Evolutionary conservation across 2,113 vertebrate genomes (phyloP).

Genomic region (Cyanoramphus novaezelandiae): DNA sequence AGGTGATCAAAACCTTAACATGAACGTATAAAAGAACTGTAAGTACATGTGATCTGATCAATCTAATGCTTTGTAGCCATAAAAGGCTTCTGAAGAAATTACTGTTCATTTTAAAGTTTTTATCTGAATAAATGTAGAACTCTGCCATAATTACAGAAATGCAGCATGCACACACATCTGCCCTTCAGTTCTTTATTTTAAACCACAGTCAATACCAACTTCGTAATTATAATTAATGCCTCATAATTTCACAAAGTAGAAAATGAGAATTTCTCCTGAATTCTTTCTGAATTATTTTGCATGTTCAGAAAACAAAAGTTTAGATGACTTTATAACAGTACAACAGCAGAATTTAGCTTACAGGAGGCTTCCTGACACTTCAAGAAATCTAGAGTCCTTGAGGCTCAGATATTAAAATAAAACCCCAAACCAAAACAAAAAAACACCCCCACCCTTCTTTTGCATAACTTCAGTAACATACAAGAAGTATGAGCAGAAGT

Average conservation of each 20-base stretch:
- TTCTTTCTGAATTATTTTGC: background rate
- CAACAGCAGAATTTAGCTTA: background rate
- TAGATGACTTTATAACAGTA: background rate
- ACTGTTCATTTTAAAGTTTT: background rate
- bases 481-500: background rate
- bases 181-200: background rate
- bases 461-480: background rate
- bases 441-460: background rate
- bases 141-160: background rate
- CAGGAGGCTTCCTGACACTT: background rate
- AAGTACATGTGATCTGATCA: background rate
- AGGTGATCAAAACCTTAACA: background rate
- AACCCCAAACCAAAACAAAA: background rate
- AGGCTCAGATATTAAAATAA: background rate
- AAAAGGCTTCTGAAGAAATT: background rate
- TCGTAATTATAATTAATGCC: background rate
- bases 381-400: background rate
- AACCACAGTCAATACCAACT: background rate
- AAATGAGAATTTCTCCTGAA: slow-evolving; percentile 10
- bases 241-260: background rate
- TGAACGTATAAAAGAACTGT: background rate
- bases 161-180: background rate
- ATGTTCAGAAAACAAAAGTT: slow-evolving; percentile 4
- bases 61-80: background rate
- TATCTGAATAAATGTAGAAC: background rate